phyloP scores from a whole-genome alignment of 2,888 invertebrate species.

The Ariolimax columbianus region DNA sequence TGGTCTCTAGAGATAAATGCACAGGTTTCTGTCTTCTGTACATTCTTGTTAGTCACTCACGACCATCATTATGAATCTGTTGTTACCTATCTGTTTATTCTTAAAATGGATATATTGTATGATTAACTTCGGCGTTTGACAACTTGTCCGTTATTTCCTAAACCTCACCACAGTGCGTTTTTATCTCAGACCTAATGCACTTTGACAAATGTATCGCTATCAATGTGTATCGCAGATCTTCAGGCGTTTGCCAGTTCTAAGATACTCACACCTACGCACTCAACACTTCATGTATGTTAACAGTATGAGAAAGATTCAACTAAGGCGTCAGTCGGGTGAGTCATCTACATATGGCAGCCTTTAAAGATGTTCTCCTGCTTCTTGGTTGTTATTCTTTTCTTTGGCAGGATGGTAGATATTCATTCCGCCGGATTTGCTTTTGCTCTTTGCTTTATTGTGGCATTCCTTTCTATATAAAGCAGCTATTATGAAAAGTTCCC shows the following conservation, averaged over 20 bases:
- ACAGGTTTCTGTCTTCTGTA: background rate
- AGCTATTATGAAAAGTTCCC: background rate
- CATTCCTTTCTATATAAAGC: background rate
- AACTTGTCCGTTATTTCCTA: background rate
- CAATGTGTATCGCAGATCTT: conserved; percentile 41
- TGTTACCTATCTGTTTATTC: background rate
- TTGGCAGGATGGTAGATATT: background rate
- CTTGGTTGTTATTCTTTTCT: background rate
- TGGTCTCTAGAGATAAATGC: background rate
- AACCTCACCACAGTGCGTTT: conserved; percentile 39
- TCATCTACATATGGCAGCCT: background rate
- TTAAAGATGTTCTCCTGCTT: background rate
- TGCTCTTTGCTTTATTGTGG: background rate
- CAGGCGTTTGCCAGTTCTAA: conserved; percentile 37
- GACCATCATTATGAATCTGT: background rate
- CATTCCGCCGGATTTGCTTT: background rate
- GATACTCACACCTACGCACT: conserved; percentile 21
- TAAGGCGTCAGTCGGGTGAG: conserved; percentile 40
- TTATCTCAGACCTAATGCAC: background rate
- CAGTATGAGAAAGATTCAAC: conserved; percentile 46
- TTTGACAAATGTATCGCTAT: background rate
- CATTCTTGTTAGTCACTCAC: background rate
- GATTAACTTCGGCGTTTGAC: background rate
- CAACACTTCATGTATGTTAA: conserved; percentile 46
- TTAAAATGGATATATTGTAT: background rate